Percentiles rank a stretch among this genome's conserved stretches.
Evolutionary conservation across 2,888 invertebrate genomes (phyloP).

Genomic region (Theretra japonica): DNA sequence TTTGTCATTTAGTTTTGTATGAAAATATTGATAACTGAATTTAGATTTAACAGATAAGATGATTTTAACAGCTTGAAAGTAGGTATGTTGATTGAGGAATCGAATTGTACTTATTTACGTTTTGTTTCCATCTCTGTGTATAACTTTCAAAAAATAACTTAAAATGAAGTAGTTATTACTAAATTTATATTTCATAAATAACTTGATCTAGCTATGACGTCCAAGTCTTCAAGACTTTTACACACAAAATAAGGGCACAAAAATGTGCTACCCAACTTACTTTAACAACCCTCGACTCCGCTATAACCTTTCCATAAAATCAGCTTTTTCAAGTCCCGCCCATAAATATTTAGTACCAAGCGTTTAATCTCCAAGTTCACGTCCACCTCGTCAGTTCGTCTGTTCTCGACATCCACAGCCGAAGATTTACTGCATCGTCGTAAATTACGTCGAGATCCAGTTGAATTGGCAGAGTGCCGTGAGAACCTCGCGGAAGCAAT

Average conservation of each 20-base stretch:
- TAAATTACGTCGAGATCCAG: conserved; percentile 52
- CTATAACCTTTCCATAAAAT: background rate
- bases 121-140: no score
- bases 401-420: conserved; percentile 35
- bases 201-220: no score
- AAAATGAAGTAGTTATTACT: no score
- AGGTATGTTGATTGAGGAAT: no score
- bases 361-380: conserved; percentile 25
- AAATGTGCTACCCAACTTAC: background rate
- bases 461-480: conserved; percentile 29
- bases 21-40: no score
- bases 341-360: conserved; percentile 18
- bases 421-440: conserved; percentile 50
- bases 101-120: no score
- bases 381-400: conserved; percentile 27
- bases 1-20: no score
- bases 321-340: conserved; percentile 7
- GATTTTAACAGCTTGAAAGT: no score
- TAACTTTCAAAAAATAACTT: no score
- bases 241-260: background rate
- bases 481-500: conserved; percentile 28
- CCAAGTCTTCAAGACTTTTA: background rate
- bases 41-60: no score
- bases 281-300: background rate
- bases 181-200: no score